Evolutionary conservation across 2,113 vertebrate genomes (phyloP).

Genomic region (Grus americana): DNA sequence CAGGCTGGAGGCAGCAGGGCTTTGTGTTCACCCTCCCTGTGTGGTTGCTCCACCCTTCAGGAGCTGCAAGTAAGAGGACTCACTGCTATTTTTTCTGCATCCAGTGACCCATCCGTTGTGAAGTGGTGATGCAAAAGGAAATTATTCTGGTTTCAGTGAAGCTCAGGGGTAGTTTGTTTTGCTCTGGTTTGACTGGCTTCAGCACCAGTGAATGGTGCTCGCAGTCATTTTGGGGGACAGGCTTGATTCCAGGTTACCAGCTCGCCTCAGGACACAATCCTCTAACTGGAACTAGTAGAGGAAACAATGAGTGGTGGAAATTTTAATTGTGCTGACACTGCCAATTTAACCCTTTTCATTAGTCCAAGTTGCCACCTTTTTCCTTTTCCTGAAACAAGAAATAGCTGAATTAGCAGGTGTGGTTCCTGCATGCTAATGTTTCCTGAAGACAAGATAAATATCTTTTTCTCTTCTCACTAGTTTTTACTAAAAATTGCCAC

Average conservation of each 20-base stretch:
- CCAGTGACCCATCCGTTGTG: background rate
- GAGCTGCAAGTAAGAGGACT: background rate
- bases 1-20: background rate
- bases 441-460: background rate
- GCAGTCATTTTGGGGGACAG: background rate
- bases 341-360: background rate
- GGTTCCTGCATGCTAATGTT: background rate
- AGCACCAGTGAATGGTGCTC: background rate
- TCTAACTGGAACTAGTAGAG: background rate
- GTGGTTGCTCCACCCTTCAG: background rate
- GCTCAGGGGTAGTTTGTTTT: background rate
- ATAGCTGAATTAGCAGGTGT: background rate
- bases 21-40: background rate
- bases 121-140: background rate
- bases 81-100: background rate
- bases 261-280: background rate
- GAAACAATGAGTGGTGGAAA: background rate
- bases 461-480: background rate
- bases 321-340: background rate
- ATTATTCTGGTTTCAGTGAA: background rate
- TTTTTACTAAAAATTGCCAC: background rate
- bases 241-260: background rate
- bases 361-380: background rate
- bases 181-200: background rate
- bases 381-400: background rate